Conservation (phyloP, 2,888 invertebrate genomes). For the Drosophila macrothrix region DNA sequence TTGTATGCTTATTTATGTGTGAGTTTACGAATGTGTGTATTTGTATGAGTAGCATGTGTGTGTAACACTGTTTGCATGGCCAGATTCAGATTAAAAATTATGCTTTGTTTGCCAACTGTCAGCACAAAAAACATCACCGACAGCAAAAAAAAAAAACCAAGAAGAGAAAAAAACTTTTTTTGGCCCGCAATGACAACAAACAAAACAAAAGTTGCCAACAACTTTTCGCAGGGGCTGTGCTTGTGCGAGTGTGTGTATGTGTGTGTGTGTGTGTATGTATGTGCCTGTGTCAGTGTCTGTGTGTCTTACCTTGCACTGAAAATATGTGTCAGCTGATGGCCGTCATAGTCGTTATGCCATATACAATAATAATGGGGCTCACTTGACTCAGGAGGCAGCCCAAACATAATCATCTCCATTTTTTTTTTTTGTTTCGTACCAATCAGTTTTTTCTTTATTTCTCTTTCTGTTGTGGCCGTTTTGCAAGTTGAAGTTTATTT, state of each 20-base stretch:
- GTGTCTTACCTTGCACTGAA: constrained; percentile 61
- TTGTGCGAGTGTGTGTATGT: background rate
- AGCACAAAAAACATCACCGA: constrained; percentile 68
- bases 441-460: constrained; percentile 71
- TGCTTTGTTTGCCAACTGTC: constrained; percentile 80
- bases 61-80: constrained; percentile 77
- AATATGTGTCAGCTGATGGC: constrained; percentile 73
- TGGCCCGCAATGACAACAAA: constrained; percentile 72
- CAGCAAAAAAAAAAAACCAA: constrained; percentile 39
- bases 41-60: constrained; percentile 69
- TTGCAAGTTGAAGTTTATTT: constrained; percentile 76
- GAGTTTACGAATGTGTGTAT: constrained; percentile 18
- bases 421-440: constrained; percentile 39
- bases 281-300: constrained; percentile 10
- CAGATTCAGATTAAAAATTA: constrained; percentile 79
- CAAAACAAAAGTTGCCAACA: constrained; percentile 70
- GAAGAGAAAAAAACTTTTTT: constrained; percentile 41
- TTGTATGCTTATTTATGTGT: constrained; percentile 21
- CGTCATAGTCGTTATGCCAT: constrained; percentile 51
- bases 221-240: constrained; percentile 32
- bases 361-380: constrained; percentile 46
- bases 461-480: constrained; percentile 42
- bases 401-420: constrained; percentile 64
- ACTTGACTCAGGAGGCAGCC: constrained; percentile 29
- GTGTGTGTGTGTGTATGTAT: constrained; percentile 9